Conservation (phyloP, 1,140 invertebrate genomes). For the Caenorhabditis latens region DNA sequence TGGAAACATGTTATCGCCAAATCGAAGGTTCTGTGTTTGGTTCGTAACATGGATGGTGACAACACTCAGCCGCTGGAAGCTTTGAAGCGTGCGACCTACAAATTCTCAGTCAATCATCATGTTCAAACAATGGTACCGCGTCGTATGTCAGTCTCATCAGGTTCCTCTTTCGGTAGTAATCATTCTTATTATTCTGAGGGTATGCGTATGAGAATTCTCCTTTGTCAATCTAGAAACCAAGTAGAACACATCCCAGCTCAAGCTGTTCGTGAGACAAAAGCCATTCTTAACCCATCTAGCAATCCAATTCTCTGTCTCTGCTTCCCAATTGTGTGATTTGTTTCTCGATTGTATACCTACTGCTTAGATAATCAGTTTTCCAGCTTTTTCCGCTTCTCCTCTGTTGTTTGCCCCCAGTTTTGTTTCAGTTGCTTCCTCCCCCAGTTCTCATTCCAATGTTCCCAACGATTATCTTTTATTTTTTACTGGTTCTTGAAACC, state of each 20-base stretch:
- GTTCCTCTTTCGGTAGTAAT: conserved; percentile 16
- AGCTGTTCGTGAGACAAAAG: conserved; percentile 63
- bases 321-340: conserved; percentile 54
- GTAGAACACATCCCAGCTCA: conserved; percentile 57
- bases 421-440: not conserved
- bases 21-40: conserved; percentile 70
- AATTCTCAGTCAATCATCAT: conserved; percentile 73
- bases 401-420: not conserved
- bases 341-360: not conserved
- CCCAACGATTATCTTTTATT: not conserved
- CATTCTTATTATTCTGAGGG: conserved; percentile 60
- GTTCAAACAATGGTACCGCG: conserved; percentile 68
- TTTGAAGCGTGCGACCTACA: conserved; percentile 70
- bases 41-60: conserved; percentile 65
- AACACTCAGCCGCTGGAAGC: conserved; percentile 67
- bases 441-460: not conserved
- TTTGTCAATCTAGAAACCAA: conserved; percentile 69
- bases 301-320: conserved; percentile 67
- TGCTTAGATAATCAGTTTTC: conserved; percentile 4
- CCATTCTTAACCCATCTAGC: conserved; percentile 62
- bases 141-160: conserved; percentile 22
- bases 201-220: conserved; percentile 72
- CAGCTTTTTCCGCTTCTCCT: not conserved
- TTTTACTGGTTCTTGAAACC: not conserved
- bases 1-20: conserved; percentile 70